Evolutionary conservation across 92 coral and sea anemone genomes (phyloP), one percentile per base, ranked within the genome.

Genomic region (Phenganax subtilis): DNA sequence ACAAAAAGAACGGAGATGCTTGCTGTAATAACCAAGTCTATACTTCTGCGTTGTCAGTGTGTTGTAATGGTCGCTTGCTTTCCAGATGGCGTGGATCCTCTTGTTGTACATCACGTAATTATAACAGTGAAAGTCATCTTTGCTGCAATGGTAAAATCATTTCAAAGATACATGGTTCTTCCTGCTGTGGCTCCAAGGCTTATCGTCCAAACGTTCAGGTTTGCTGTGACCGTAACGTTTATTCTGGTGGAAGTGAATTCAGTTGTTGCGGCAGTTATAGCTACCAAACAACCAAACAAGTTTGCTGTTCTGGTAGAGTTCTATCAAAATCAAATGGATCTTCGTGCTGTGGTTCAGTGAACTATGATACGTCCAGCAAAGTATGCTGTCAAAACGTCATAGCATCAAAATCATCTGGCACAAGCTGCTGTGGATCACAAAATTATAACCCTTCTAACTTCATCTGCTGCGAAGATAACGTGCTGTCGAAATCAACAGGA

Each of bases 91-190:
- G 69, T 27, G 82, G 82, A 31, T 59, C 82, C 0, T 77, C 70
- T 58, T 77, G 82, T 17, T 77, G 82, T 58, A 57, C 55, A 51
- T 58, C 82, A 30, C 82, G 55, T 37, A 77, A 77, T 55, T 77
- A 77, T 51, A 44, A 77, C 70, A 20, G 54, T 6, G 37, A 51
- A 11, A 77, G 54, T 12, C 82, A 77, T 7, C 55, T 77, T 7
- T 77, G 82, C 56, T 77, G 82, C 57, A 77, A 77, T 37, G 82
- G 82, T 30, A 77, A 25, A 77, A 51, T 77, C 37, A 15, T 57
- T 57, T 12, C 64, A 20, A 75, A 54, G 51, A 55, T 57, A 6
- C 57, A 72, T 4, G 77, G 77, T 72, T 14, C 77, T 12, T 72
- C 77, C 12, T 72, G 77, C 57, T 72, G 77, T 53, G 59, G 58